Evolutionary conservation across 2,888 invertebrate species (phyloP), one percentile per base, ranked within the genome.

Genomic region (Rhogogaster chlorosoma): DNA sequence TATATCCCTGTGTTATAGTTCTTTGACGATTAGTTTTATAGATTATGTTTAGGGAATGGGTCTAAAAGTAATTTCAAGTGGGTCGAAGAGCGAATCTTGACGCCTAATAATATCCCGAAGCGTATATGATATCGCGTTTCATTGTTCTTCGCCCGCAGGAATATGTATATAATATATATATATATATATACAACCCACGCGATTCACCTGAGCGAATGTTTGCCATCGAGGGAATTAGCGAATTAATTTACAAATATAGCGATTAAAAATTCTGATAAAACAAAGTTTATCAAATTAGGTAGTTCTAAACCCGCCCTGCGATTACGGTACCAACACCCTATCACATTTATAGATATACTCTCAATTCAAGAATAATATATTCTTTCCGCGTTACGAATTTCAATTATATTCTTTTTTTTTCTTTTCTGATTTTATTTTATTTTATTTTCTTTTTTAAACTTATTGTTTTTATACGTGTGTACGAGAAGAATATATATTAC

Each of bases 151-250:
- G 12, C 61, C 61, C 26, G 5, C 26, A 10, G 61, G 26, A 3
- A 61, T 29, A 61, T 26, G 1, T 18, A 64, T 7, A 5, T 26
- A 67, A n/a, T n/a, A n/a, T n/a, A n/a, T 49, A 9, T 49, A 15
- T 49, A 57, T 57, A 57, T 18, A 64, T 7, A 5, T 26, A 67
- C 32, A 18, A 32, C 67, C 67, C 67, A 67, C 67, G 67, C 67
- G 67, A 67, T 67, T 67, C 67, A 32, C 67, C 32, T 67, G 29
- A 18, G 67, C 67, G 67, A 67, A 32, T 67, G 32, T 67, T 67
- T 67, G 67, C 32, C 67, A 67, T 29, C 32, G 26, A 67, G 32
- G 67, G 26, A 67, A 67, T 67, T 67, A 67, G 29, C 67, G 29
- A 29, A 67, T 67, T 67, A 67, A 32, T 67, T 67, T 67, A 67